These are phyloP conservation scores for Drosophila hamatofila DNA, from an alignment of 2,888 invertebrate genomes.

Conservation along the genomic window DNA sequence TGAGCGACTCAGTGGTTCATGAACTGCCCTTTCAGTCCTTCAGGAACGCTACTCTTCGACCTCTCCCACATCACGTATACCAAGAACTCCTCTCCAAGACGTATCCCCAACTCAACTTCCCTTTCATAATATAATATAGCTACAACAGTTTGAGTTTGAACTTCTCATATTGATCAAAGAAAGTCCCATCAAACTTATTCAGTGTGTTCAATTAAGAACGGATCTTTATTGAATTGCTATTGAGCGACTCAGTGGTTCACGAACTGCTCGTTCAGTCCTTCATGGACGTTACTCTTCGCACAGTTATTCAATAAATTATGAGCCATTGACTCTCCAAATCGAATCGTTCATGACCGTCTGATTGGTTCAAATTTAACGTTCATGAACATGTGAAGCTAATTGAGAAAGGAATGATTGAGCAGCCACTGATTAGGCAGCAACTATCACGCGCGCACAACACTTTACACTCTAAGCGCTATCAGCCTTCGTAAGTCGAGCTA, in stretches of 20 bases:
- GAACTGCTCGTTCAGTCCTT: neutral
- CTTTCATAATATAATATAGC: too few species aligned
- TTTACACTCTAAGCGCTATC: neutral
- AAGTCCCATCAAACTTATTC: neutral
- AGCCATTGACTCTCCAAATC: neutral
- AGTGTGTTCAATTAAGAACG: neutral
- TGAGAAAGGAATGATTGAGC: neutral
- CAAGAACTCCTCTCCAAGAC: neutral
- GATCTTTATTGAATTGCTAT: neutral
- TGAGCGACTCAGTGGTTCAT: slow-evolving; percentile 2
- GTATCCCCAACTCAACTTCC: too few species aligned
- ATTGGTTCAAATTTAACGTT: neutral
- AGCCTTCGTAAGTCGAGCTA: neutral
- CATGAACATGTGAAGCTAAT: neutral
- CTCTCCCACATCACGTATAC: too few species aligned
- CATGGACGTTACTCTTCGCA: neutral
- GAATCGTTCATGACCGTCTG: neutral
- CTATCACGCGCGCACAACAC: too few species aligned
- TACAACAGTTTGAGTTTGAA: neutral
- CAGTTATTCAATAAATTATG: neutral
- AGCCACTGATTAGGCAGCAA: too few species aligned
- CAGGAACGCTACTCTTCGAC: neutral
- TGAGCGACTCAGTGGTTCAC: slow-evolving; percentile 2
- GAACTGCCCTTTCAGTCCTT: neutral
- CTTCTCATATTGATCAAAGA: too few species aligned